phyloP scores from a whole-genome alignment of 2,797 vertebrate species.

The Podarcis lilfordi region DNA sequence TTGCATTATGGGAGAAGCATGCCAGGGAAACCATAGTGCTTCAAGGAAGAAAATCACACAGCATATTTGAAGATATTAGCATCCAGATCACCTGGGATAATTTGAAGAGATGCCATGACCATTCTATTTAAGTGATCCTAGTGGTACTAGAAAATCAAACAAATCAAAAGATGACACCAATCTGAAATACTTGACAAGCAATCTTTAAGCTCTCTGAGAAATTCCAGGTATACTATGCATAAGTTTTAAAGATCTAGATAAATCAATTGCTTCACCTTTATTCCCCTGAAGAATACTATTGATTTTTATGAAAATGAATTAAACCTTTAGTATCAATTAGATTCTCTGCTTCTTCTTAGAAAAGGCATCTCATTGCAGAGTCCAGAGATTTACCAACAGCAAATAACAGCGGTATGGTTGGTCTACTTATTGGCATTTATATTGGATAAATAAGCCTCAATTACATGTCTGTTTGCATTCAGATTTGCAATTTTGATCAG shows the following conservation, averaged over 20 bases:
- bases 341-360: conserved; percentile 52
- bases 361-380: conserved; percentile 51
- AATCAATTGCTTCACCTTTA: conserved; percentile 80
- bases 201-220: conserved; percentile 73
- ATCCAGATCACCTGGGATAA: background rate
- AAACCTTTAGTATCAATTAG: conserved; percentile 76
- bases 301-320: conserved; percentile 84
- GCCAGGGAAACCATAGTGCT: background rate
- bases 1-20: background rate
- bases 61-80: background rate
- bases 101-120: conserved; percentile 20
- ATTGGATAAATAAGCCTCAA: conserved; percentile 68
- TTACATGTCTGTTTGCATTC: conserved; percentile 63
- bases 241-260: conserved; percentile 77
- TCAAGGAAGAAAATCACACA: background rate
- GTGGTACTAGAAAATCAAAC: conserved; percentile 52
- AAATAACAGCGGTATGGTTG: conserved; percentile 54
- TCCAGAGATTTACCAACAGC: conserved; percentile 60
- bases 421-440: conserved; percentile 50
- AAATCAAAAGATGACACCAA: conserved; percentile 50
- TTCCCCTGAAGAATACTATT: conserved; percentile 77
- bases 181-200: conserved; percentile 65
- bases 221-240: conserved; percentile 75
- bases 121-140: conserved; percentile 47
- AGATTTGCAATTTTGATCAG: conserved; percentile 49